A percentile compares a stretch with the other conserved stretches of the same genome.
phyloP scores from a whole-genome alignment of 2,797 vertebrate species.

The Loriculus beryllinus region DNA sequence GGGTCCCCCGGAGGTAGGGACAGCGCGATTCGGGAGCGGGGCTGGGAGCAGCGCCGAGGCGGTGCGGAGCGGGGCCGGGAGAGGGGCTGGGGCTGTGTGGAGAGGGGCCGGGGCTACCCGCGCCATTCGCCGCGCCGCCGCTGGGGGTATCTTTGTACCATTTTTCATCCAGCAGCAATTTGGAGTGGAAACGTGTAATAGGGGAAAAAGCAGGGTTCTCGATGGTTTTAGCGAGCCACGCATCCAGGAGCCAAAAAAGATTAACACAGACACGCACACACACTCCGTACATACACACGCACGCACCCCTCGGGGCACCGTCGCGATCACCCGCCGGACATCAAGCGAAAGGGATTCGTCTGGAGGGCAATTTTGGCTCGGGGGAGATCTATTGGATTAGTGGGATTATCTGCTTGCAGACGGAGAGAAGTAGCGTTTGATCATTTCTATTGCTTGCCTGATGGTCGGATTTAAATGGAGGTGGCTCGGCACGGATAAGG shows the following conservation, averaged over 20 bases:
- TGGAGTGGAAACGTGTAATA: conserved; percentile 79
- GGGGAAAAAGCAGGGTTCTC: conserved; percentile 79
- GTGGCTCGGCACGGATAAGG: conserved; percentile 72
- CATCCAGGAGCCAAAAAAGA: conserved; percentile 79
- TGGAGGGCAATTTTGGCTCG: conserved; percentile 77
- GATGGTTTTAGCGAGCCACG: conserved; percentile 80
- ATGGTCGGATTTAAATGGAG: conserved; percentile 80
- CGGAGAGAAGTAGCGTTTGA: conserved; percentile 76
- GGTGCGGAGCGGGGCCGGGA: neutral
- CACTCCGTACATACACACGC: neutral
- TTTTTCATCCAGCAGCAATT: conserved; percentile 78
- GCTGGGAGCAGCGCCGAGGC: neutral
- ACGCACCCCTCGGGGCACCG: neutral
- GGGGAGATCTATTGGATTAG: conserved; percentile 84
- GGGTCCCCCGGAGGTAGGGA: neutral
- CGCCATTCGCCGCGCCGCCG: conserved; percentile 71
- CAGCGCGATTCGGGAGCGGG: neutral
- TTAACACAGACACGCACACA: neutral
- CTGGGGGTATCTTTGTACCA: conserved; percentile 92
- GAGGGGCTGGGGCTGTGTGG: neutral
- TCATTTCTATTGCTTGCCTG: conserved; percentile 77
- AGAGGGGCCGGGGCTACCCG: conserved; percentile 18
- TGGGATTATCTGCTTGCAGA: conserved; percentile 79
- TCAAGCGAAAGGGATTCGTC: conserved; percentile 69
- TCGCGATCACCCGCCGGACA: conserved; percentile 67